Percentiles rank a stretch among this genome's conserved stretches.
Evolutionary conservation across 2,113 vertebrate genomes (phyloP).

Genomic region (Albula goreensis): DNA sequence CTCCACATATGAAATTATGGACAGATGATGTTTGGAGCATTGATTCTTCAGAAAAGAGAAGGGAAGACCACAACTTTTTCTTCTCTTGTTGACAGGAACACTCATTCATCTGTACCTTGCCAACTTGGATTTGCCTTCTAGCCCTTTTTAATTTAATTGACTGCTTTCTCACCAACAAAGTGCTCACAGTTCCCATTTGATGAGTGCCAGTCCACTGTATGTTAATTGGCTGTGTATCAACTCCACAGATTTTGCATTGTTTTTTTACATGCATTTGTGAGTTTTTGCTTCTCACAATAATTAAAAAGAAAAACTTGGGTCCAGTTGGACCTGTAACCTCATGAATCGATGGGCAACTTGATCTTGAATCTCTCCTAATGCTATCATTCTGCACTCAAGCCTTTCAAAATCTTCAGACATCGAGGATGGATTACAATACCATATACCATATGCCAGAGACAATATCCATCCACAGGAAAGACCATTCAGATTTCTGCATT

Average conservation of each 20-base stretch:
- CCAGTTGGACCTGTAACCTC: neutral
- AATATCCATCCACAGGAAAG: neutral
- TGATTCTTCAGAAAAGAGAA: no score
- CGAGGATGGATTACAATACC: slow-evolving; percentile 9
- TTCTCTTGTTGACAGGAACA: no score
- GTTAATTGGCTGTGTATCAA: neutral
- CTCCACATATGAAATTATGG: no score
- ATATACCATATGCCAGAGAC: neutral
- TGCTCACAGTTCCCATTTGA: neutral
- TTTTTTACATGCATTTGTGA: neutral
- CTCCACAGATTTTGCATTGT: neutral
- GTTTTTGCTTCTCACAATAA: no score
- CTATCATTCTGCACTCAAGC: neutral
- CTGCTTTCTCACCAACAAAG: neutral
- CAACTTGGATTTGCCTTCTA: neutral
- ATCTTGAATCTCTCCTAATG: slow-evolving; percentile 17
- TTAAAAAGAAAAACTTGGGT: neutral
- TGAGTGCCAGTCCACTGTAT: neutral
- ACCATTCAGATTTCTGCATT: slow-evolving; percentile 5
- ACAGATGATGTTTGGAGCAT: no score
- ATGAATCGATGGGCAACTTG: slow-evolving; percentile 3
- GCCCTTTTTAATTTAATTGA: neutral
- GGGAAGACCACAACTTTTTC: no score
- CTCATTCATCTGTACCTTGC: neutral
- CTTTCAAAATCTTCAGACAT: neutral